These are phyloP conservation scores for Holacanthus passer DNA, from an alignment of 2,113 vertebrate genomes.

Conservation along the genomic window DNA sequence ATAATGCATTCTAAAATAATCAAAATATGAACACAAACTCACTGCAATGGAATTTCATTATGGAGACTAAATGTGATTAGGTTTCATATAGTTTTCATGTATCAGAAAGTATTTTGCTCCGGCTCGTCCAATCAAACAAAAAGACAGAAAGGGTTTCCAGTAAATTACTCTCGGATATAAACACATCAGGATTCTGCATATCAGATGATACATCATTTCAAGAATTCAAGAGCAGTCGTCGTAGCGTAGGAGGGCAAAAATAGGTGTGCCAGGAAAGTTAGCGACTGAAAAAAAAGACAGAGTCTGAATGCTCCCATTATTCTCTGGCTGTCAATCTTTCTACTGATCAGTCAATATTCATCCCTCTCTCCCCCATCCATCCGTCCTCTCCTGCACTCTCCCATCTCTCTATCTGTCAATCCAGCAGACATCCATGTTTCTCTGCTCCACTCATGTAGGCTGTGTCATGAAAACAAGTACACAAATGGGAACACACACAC, in stretches of 20 bases:
- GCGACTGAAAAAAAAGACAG: slow-evolving; percentile 37
- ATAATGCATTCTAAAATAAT: slow-evolving; percentile 84
- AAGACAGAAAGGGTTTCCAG: slow-evolving; percentile 75
- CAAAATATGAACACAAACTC: slow-evolving; percentile 81
- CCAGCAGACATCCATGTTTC: slow-evolving; percentile 66
- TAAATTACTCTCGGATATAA: slow-evolving; percentile 80
- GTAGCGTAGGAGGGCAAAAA: slow-evolving; percentile 77
- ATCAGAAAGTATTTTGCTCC: slow-evolving; percentile 73
- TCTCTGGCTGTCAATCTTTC: slow-evolving; percentile 79
- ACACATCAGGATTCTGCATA: slow-evolving; percentile 79
- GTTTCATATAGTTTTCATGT: slow-evolving; percentile 78
- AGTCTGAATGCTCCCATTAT: slow-evolving; percentile 77
- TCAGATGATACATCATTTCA: slow-evolving; percentile 74
- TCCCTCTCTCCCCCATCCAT: slow-evolving; percentile 74
- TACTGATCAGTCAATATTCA: slow-evolving; percentile 83
- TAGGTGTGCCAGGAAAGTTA: slow-evolving; percentile 74
- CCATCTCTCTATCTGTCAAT: slow-evolving; percentile 80
- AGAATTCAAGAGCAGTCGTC: slow-evolving; percentile 69
- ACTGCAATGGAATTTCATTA: slow-evolving; percentile 80
- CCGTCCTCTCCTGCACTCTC: slow-evolving; percentile 80
- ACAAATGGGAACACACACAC: slow-evolving; percentile 36
- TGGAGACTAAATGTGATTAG: slow-evolving; percentile 78
- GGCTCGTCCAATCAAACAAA: slow-evolving; percentile 78
- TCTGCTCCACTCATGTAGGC: slow-evolving; percentile 66
- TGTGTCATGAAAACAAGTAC: slow-evolving; percentile 71